A percentile compares a stretch with the other conserved stretches of the same genome.
Conservation (phyloP, 2,888 invertebrate species). For the Copidosoma aretas region DNA sequence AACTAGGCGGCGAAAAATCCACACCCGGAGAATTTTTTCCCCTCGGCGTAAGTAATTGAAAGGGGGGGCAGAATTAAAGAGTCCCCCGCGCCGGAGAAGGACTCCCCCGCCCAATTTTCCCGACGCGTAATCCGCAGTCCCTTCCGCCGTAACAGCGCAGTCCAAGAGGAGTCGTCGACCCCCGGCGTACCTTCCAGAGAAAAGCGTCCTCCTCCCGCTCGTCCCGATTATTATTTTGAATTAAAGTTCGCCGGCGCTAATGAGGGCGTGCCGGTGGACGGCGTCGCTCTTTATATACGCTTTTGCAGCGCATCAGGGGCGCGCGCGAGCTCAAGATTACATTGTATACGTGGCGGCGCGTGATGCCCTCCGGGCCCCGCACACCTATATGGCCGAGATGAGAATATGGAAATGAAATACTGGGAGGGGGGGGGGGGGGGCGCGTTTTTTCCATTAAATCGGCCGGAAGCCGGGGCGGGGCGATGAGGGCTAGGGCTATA, state of each 20-base stretch:
- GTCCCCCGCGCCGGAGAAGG: neutral
- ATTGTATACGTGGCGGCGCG: too few species aligned
- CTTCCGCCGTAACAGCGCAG: too few species aligned
- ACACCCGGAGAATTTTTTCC: too few species aligned
- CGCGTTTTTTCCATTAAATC: conserved; percentile 19
- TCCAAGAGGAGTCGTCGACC: neutral
- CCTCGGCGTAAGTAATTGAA: neutral
- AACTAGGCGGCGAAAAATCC: too few species aligned
- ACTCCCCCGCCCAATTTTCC: neutral
- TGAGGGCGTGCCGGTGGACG: neutral
- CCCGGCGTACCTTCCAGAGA: too few species aligned
- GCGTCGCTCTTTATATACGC: neutral
- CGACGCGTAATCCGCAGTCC: neutral
- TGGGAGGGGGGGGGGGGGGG: neutral
- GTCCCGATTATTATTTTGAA: conserved; percentile 35
- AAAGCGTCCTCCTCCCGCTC: neutral
- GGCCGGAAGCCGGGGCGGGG: neutral
- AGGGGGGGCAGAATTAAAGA: neutral
- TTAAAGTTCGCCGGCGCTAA: conserved; percentile 27
- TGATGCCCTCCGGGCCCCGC: too few species aligned
- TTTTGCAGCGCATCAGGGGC: too few species aligned
- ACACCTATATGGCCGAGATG: neutral
- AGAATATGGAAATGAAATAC: neutral
- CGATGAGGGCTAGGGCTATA: too few species aligned
- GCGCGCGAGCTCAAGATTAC: too few species aligned